Evolutionary conservation across 2,888 invertebrate species (phyloP).

Genomic region (Tricholauxania praeusta): DNA sequence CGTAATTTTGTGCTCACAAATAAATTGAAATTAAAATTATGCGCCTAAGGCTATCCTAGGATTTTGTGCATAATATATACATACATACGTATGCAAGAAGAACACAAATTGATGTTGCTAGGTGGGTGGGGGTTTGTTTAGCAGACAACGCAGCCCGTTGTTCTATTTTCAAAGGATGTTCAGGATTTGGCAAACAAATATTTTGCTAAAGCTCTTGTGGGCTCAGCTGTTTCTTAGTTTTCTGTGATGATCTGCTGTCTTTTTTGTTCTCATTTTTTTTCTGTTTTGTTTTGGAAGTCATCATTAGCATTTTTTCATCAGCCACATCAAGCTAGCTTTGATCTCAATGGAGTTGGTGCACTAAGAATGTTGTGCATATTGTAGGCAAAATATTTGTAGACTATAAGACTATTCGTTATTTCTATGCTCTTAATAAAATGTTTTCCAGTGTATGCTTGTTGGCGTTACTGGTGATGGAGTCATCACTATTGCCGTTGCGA

Average conservation of each 20-base stretch:
- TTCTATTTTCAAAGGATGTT: neutral
- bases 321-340: neutral
- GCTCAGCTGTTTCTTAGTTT: conserved; percentile 26
- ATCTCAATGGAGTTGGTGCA: neutral
- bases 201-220: conserved; percentile 7
- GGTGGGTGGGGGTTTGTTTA: neutral
- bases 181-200: neutral
- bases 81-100: no score
- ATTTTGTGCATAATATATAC: conserved; percentile 6
- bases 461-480: neutral
- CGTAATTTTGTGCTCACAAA: neutral
- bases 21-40: conserved; percentile 34
- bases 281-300: neutral
- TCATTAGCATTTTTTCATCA: neutral
- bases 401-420: neutral
- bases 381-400: neutral
- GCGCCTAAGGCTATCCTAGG: conserved; percentile 34
- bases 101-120: conserved; percentile 14
- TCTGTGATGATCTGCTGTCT: neutral
- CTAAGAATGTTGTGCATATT: neutral
- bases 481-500: neutral
- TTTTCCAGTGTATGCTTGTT: neutral
- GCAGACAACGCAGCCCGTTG: conserved; percentile 5
- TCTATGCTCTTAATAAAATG: neutral
- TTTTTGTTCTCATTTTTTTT: neutral